These are phyloP conservation scores for Gandaritis pyraliata DNA, from an alignment of 2,888 invertebrate species.

Conservation along the genomic window DNA sequence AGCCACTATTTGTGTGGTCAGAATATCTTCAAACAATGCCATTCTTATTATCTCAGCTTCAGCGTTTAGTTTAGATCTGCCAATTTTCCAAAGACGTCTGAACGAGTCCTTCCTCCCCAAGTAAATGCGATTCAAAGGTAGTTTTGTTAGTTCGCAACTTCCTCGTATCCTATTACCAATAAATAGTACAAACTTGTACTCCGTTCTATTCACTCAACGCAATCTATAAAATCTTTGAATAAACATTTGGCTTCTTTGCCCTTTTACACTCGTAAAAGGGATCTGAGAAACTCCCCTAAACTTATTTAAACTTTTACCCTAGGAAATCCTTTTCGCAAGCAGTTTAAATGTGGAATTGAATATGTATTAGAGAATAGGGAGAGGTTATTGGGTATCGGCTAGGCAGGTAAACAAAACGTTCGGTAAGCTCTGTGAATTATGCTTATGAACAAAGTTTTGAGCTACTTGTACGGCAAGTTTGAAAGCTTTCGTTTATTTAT, in stretches of 20 bases:
- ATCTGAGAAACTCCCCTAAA: slow-evolving; percentile 79
- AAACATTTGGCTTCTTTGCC: slow-evolving; percentile 81
- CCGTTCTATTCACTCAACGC: slow-evolving; percentile 62
- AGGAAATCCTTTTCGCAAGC: slow-evolving; percentile 80
- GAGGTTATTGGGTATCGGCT: slow-evolving; percentile 60
- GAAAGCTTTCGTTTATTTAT: slow-evolving; percentile 3
- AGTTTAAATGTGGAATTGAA: slow-evolving; percentile 79
- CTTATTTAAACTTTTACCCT: slow-evolving; percentile 83
- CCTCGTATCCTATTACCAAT: slow-evolving; percentile 12
- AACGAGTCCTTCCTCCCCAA: not conserved
- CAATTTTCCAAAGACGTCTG: not conserved
- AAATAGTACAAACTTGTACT: slow-evolving; percentile 44
- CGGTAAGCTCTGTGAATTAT: slow-evolving; percentile 47
- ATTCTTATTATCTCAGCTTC: no score
- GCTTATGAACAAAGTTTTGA: slow-evolving; percentile 36
- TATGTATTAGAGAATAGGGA: slow-evolving; percentile 73
- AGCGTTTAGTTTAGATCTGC: no score
- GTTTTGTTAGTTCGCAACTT: slow-evolving; percentile 5
- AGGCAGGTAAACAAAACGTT: slow-evolving; percentile 58
- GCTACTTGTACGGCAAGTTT: slow-evolving; percentile 13
- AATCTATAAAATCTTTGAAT: slow-evolving; percentile 82
- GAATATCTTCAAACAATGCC: no score
- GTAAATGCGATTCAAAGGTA: not conserved
- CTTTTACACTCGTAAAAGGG: slow-evolving; percentile 82
- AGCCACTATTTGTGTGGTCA: no score